Base-by-base conservation (phyloP, 2,113 vertebrate genomes). In the Dromaius novaehollandiae region DNA sequence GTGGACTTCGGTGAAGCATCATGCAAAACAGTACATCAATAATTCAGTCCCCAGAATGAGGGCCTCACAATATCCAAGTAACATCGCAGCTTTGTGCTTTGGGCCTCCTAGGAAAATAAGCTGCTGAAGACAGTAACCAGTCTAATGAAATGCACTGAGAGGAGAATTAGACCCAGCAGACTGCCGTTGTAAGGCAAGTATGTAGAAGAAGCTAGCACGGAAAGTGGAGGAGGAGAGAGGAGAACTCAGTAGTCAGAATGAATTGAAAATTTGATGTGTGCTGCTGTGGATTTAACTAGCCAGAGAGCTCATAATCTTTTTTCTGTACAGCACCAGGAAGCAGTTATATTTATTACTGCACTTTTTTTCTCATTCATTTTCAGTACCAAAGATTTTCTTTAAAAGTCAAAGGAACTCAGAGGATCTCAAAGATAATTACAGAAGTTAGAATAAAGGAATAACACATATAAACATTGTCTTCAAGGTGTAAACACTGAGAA, bases 141-240 rank as follows among this genome's bases (percentile, higher is more conserved):
- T 82, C 69, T 90, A 86, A 84, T 83, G 69, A 84, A 96, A 83
- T 69, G 56, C 32, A 14, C 69, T 64, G 64, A 86, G 83, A 89
- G 77, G 81, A 76, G 25, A 92, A 82, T 89, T 86, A 68, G 90
- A 28, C 44, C 80, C 86, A 76, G 70, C 16, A 75, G 73, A 89
- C 75, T 82, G 65, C 88, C 51, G 40, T 51, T 82, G 86, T 61
- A 44, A 84, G 56, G 76, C 75, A 65, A 56, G 48, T 69, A 84
- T 90, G 66, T 61, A 58, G 80, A 90, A 94, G 26, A 86, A 83
- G 36, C 51, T 36, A 36, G 65, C 32, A 60, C 34, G 70, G 74
- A 30, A 92, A 95, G 82, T 26, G 17, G 40, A 64, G 16, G 24
- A 19, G 19, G 48, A 51, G 65, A 42, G 30, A 71, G 20, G 6